Evolutionary conservation across 1,140 invertebrate genomes (phyloP).

Genomic region (Eurosta solidaginis): DNA sequence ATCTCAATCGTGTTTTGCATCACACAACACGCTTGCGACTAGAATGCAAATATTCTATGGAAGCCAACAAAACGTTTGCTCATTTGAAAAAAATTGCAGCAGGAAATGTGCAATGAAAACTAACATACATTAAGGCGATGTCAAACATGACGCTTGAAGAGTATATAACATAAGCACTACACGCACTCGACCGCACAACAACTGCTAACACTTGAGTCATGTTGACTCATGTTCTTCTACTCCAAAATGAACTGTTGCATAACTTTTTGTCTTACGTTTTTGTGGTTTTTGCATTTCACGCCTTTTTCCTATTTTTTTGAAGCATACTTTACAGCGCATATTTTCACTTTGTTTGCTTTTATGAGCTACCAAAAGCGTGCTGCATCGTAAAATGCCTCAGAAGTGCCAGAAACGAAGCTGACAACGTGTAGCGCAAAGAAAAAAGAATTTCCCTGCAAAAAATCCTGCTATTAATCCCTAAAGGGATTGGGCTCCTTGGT

Average conservation of each 20-base stretch:
- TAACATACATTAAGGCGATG: background rate
- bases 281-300: background rate
- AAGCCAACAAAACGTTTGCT: too few species aligned
- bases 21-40: too few species aligned
- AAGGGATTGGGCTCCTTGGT: too few species aligned
- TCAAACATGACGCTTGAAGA: background rate
- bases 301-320: background rate
- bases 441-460: too few species aligned
- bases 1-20: too few species aligned
- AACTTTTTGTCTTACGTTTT: background rate
- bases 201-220: constrained; percentile 1
- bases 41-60: too few species aligned
- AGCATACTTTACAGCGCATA: background rate
- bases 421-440: too few species aligned
- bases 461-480: too few species aligned
- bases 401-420: background rate
- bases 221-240: background rate
- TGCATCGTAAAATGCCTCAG: background rate
- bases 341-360: background rate
- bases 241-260: background rate
- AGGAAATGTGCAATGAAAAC: too few species aligned
- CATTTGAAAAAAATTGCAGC: too few species aligned
- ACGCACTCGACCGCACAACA: background rate
- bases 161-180: background rate
- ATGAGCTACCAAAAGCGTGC: constrained; percentile 1